Evolutionary conservation across 1,140 invertebrate species (phyloP), one percentile per base, ranked within the genome.

Genomic region (Alviniconcha marisindica): DNA sequence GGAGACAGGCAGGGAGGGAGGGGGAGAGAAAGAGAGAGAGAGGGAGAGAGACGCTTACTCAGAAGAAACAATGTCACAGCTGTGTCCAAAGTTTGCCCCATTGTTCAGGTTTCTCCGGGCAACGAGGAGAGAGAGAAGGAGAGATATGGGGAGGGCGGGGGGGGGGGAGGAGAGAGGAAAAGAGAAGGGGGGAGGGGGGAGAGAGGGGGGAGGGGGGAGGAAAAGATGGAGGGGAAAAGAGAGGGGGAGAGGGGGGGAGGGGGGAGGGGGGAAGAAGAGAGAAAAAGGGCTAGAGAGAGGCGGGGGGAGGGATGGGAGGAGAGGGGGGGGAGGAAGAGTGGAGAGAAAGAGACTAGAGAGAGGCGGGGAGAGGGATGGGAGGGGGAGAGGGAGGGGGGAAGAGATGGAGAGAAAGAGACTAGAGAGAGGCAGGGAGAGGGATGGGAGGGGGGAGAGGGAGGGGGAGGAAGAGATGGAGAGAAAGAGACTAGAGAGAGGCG

Each of bases 21-120:
- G n/a, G n/a, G n/a, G 73, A 76, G 48, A 76, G 73, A 76, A 28
- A 76, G 48, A 76, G 48, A 77, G 48, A 77, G 74, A 77, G 48
- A 77, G 48, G 44, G 74, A 77, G 48, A 44, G 74, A 44, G n/a
- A n/a, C n/a, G n/a, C n/a, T n/a, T n/a, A n/a, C n/a, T n/a, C n/a
- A n/a, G n/a, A n/a, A n/a, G n/a, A n/a, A n/a, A n/a, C n/a, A n/a
- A n/a, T n/a, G n/a, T n/a, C n/a, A n/a, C n/a, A n/a, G n/a, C n/a
- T n/a, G n/a, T n/a, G n/a, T n/a, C n/a, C n/a, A n/a, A n/a, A n/a
- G n/a, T n/a, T n/a, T n/a, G n/a, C n/a, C n/a, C n/a, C n/a, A n/a
- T n/a, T n/a, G n/a, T n/a, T n/a, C n/a, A n/a, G n/a, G n/a, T n/a
- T n/a, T n/a, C n/a, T n/a, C n/a, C n/a, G n/a, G n/a, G n/a, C n/a